Evolutionary conservation across 2,113 vertebrate genomes (phyloP), one percentile per base, ranked within the genome.

Genomic region (Salminus brasiliensis): DNA sequence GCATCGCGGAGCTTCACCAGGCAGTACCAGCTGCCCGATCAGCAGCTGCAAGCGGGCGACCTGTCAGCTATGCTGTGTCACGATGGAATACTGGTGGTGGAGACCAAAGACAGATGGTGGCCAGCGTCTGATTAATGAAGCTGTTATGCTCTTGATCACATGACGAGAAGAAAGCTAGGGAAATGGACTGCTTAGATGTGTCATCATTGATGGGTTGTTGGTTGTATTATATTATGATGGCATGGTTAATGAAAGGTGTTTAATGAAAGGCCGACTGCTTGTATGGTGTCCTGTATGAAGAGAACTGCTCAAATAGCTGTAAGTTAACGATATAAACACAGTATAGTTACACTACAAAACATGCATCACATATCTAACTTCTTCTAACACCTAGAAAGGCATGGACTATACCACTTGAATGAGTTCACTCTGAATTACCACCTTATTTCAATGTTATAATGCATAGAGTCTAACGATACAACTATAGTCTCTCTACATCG

Each of bases 41-140:
- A 90, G 11, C 74, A 84, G 11, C 41, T 94, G 25, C 89, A 92
- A 78, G 91, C 90, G 70, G 88, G 90, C 70, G 92, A 94, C 78
- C 75, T 96, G 82, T 90, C 88, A 13, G 95, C 93, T 0, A 52
- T 92, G 47, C 91, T 96, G 84, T 95, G 94, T 80, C 92, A 95
- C 1, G 95, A 95, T 63, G 94, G 95, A 27, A 93, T 95, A 85
- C 81, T 95, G 85, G 94, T 94, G 81, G 92, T 96, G 88, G 92
- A 95, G 82, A 87, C 83, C 27, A 95, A 93, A 87, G 92, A 82
- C 9, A 72, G 34, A 72, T 79, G 79, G 74, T 83, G 74, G 78
- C 8, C 75, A 69, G 79, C 75, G 15, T 18, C 32, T 29, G 72
- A 82, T 73, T 80, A 80, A 16, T 4, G 23, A 34, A 32, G 57